Evolutionary conservation across 2,888 invertebrate genomes (phyloP), one percentile per base, ranked within the genome.

Genomic region (Aethes cnicana): DNA sequence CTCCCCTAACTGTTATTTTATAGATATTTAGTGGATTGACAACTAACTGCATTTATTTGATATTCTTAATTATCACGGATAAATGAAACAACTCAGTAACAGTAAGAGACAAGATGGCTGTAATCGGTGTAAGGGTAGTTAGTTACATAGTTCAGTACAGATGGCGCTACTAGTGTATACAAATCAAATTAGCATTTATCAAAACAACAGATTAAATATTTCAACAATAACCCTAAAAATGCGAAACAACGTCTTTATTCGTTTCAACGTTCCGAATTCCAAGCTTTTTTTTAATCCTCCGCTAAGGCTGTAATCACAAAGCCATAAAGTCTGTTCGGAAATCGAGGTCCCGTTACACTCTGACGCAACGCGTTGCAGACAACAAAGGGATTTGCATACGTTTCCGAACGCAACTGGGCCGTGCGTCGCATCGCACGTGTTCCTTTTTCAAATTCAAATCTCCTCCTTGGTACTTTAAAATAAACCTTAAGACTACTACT

Each of bases 301-400:
- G 36, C 43, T 36, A 36, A 43, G 43, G 43, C 43, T 43, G 50
- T 43, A 43, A 50, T 50, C 43, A 50, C 30, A 23, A 21, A 62
- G 63, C 66, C 66, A 61, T 63, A 59, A 67, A 64, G 55, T 56
- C 52, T 56, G 64, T 74, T 67, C 73, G 63, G 63, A 71, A 77
- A 76, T 62, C 56, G 54, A 26, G 56, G 67, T 66, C 67, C 84
- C 81, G 81, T 81, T 80, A 81, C n/a, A n/a, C 60, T 62, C 61
- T 80, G 78, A 83, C 75, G 76, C 66, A 74, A 77, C 72, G 65
- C 64, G 59, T 56, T 59, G 66, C 77, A 74, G 78, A 84, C 84
- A 83, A 85, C 84, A 85, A 87, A 86, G 78, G 65, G 75, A 84
- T 87, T 87, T 84, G 83, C 87, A 86, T 84, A 77, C 72, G 77